Conservation (phyloP, 2,113 vertebrate species). For the Bujurquina vittata region DNA sequence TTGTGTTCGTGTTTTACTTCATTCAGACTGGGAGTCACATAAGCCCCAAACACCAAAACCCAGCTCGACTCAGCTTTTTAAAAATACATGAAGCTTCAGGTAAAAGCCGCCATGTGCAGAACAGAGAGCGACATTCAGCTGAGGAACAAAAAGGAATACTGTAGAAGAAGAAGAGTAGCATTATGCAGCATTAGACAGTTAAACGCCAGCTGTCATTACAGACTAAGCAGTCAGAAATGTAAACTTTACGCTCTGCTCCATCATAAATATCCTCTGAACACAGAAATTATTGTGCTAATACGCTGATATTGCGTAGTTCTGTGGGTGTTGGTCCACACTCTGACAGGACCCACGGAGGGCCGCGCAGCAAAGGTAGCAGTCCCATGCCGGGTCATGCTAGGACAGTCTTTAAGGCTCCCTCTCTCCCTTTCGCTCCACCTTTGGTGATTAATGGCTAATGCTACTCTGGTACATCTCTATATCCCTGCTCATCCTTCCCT, state of each 20-base stretch:
- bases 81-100: background rate
- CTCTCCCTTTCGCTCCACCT: conserved; percentile 7
- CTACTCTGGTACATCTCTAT: conserved; percentile 61
- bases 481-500: conserved; percentile 63
- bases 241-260: background rate
- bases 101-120: background rate
- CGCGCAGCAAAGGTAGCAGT: background rate
- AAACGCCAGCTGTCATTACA: background rate
- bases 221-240: background rate
- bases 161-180: background rate
- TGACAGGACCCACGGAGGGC: background rate
- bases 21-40: background rate
- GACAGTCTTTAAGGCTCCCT: conserved; percentile 18
- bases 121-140: background rate
- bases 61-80: too few species aligned
- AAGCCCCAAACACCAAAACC: background rate
- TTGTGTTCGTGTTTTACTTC: background rate
- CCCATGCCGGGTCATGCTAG: background rate
- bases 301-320: background rate
- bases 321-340: background rate
- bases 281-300: background rate
- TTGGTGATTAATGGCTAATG: conserved; percentile 67
- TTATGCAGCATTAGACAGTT: background rate
- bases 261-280: background rate
- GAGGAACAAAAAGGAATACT: background rate